phyloP scores from a whole-genome alignment of 2,888 invertebrate species.

The Eubasilissa splendida region DNA sequence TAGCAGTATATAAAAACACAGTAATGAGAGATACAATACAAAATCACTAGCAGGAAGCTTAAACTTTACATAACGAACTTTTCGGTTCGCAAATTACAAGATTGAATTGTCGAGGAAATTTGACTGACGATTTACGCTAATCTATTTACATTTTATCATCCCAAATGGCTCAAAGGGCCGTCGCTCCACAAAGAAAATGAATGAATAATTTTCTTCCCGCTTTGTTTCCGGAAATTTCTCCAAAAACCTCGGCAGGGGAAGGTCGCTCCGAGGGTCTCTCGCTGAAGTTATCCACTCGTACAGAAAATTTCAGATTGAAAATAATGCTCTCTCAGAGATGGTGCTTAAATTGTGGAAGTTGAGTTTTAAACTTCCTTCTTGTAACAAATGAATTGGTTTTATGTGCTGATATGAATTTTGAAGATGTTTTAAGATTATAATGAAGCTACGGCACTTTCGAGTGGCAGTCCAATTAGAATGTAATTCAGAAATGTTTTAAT shows the following conservation, averaged over 20 bases:
- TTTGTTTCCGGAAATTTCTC: background rate
- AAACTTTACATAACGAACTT: too few species aligned
- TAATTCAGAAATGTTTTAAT: background rate
- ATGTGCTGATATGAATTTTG: background rate
- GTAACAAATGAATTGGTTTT: conserved; percentile 6
- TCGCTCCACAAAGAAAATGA: conserved; percentile 7
- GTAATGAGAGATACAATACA: too few species aligned
- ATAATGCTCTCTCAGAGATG: conserved; percentile 2
- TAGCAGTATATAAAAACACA: too few species aligned
- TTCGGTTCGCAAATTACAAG: background rate
- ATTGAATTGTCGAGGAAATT: conserved; percentile 8
- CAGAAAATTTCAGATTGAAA: conserved; percentile 19
- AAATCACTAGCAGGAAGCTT: too few species aligned
- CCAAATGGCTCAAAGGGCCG: conserved; percentile 15
- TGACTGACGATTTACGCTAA: background rate
- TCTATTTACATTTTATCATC: conserved; percentile 12
- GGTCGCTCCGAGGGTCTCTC: background rate
- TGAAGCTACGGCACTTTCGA: background rate
- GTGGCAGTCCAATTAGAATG: background rate
- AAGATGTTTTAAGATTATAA: background rate
- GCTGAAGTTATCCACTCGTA: background rate
- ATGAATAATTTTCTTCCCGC: conserved; percentile 3
- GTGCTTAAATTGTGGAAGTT: background rate
- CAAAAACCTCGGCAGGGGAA: background rate
- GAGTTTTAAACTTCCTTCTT: conserved; percentile 1